phyloP scores from a whole-genome alignment of 2,113 vertebrate species.

The Aythya baeri region DNA sequence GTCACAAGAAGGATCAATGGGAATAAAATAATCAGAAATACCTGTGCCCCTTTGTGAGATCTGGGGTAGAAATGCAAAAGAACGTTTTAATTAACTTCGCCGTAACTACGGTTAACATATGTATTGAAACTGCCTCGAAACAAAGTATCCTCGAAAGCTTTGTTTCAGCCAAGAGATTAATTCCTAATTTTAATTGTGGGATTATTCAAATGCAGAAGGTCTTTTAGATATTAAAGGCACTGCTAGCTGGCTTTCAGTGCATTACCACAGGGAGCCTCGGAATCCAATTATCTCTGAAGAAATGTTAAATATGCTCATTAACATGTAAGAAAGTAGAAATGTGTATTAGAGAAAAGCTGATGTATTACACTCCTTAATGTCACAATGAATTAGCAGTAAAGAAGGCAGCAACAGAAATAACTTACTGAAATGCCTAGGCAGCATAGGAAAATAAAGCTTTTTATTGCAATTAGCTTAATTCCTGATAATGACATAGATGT shows the following conservation, averaged over 20 bases:
- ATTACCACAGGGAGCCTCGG: neutral
- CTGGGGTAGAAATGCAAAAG: neutral
- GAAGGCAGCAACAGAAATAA: neutral
- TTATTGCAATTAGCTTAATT: neutral
- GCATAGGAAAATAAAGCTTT: neutral
- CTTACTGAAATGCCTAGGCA: neutral
- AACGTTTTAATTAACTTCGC: neutral
- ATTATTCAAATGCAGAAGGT: neutral
- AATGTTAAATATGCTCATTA: slow-evolving; percentile 28
- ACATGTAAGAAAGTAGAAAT: neutral
- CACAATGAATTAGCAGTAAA: neutral
- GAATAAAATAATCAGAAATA: neutral
- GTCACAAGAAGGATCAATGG: neutral
- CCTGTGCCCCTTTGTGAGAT: neutral
- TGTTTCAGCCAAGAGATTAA: neutral
- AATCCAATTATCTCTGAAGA: slow-evolving; percentile 24
- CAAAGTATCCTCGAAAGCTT: neutral
- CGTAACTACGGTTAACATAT: neutral
- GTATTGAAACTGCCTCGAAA: neutral
- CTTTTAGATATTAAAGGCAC: neutral
- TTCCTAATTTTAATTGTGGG: neutral
- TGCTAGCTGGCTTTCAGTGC: neutral
- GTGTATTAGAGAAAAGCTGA: neutral
- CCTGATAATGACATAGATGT: neutral
- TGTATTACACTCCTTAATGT: neutral